A percentile compares a stretch with the other conserved stretches of the same genome.
phyloP scores from a whole-genome alignment of 2,113 vertebrate species.

The Crotalus tigris region DNA sequence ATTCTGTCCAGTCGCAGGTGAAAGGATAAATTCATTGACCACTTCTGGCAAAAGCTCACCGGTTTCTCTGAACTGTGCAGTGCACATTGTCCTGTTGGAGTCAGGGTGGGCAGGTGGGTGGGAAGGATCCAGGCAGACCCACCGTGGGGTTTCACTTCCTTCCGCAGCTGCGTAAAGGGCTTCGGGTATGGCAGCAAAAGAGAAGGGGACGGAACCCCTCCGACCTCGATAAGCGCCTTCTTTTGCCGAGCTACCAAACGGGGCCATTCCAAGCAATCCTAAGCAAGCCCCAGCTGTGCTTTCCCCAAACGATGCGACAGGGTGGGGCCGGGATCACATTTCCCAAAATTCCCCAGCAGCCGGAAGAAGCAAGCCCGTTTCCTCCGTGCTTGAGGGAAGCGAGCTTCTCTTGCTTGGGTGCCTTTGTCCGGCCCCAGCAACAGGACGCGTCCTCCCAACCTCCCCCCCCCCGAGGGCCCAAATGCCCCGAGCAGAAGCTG shows the following conservation, averaged over 20 bases:
- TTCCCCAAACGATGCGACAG: not conserved
- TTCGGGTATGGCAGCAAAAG: not conserved
- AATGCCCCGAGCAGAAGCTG: not conserved
- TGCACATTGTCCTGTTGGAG: not conserved
- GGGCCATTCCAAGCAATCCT: not conserved
- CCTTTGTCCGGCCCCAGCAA: not conserved
- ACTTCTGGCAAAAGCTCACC: not conserved
- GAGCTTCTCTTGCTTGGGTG: not conserved
- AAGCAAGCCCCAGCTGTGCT: not conserved
- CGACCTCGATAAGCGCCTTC: not conserved
- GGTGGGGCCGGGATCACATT: not conserved
- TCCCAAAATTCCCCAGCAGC: not conserved
- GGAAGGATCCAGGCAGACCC: no score
- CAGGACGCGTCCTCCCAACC: not conserved
- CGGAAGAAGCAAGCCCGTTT: not conserved
- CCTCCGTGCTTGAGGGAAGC: not conserved
- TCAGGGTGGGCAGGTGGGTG: not conserved
- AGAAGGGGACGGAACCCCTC: not conserved
- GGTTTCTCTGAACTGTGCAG: not conserved
- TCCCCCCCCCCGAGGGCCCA: not conserved
- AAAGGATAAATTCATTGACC: not conserved
- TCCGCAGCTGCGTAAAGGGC: not conserved
- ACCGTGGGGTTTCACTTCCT: not conserved
- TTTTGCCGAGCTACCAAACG: not conserved
- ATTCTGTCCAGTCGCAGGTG: not conserved